Evolutionary conservation across 2,888 invertebrate genomes (phyloP), one percentile per base, ranked within the genome.

Genomic region (Pristionchus arcanus): DNA sequence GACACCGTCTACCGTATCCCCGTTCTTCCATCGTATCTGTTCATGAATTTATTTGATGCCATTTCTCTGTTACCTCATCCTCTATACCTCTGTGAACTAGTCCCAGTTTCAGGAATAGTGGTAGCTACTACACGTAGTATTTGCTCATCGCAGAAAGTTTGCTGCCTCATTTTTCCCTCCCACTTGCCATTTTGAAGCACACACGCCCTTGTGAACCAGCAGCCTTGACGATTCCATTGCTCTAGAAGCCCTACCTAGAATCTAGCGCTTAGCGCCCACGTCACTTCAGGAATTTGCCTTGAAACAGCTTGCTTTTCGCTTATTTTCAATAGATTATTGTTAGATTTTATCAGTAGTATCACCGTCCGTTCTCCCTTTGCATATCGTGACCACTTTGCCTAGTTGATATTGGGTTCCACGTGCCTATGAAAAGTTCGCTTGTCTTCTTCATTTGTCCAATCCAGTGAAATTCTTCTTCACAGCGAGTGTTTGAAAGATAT

Each of bases 101-200:
- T 49, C 42, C 11, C 63, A n/a, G n/a, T 25, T 63, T n/a, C 63
- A 63, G 63, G 34, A 74, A 37, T 74, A 34, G 34, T 74, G 37
- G 9, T 15, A 49, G 19, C 74, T 74, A 34, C 68, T 31, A 15
- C 68, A 71, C n/a, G n/a, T 71, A 71, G 34, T 28, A 31, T 31
- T 71, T 31, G 68, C 34, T 71, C 31, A 71, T 34, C 16, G 25
- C 13, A 31, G 16, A 28, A 31, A 13, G 13, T 49, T 49, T 49
- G 42, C 42, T 49, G 42, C 13, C 42, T 49, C 11, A 49, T 49
- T 9, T 19, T 31, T 0, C 5, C 63, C 11, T 28, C 21, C n/a
- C 25, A 2, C 77, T 81, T 81, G 81, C 81, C 81, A 81, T 81
- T 81, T 81, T 81, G 81, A 16, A 49, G 16, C 49, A 81, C n/a